Evolutionary conservation across 2,888 invertebrate genomes (phyloP).

Genomic region (Syrphus vitripennis): DNA sequence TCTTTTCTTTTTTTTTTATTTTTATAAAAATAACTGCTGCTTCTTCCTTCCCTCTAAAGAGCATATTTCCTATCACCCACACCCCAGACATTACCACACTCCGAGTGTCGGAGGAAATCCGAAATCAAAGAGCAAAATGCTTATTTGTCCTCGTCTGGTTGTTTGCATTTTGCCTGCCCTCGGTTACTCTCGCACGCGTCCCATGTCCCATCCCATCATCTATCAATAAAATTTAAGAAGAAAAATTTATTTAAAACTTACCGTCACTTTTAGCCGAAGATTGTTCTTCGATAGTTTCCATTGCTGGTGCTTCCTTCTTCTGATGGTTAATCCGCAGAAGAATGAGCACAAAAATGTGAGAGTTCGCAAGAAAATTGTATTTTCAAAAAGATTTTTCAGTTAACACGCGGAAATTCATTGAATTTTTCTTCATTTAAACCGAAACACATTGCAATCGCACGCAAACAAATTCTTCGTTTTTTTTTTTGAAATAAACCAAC

Average conservation of each 20-base stretch:
- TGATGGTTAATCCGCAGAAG: constrained; percentile 10
- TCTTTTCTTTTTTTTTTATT: constrained; percentile 24
- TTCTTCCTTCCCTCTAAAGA: background rate
- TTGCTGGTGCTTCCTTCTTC: constrained; percentile 27
- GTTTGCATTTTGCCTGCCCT: background rate
- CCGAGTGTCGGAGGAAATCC: background rate
- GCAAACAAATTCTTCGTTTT: background rate
- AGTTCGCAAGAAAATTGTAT: constrained; percentile 21
- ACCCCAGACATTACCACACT: background rate
- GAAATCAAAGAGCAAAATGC: constrained; percentile 1
- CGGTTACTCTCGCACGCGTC: background rate
- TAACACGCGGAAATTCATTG: constrained; percentile 47
- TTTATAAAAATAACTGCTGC: constrained; percentile 55
- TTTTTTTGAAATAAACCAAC: background rate
- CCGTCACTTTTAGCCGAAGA: constrained; percentile 65
- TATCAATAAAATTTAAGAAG: constrained; percentile 10
- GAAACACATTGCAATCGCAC: constrained; percentile 44
- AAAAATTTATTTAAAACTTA: constrained; percentile 23
- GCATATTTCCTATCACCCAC: constrained; percentile 27
- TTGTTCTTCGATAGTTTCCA: constrained; percentile 68
- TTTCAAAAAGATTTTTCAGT: constrained; percentile 24
- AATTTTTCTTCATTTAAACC: constrained; percentile 30
- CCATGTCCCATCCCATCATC: background rate
- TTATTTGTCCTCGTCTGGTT: background rate
- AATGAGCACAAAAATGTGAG: background rate